phyloP scores from a whole-genome alignment of 2,797 vertebrate species.

The Pangasius mekongensis region DNA sequence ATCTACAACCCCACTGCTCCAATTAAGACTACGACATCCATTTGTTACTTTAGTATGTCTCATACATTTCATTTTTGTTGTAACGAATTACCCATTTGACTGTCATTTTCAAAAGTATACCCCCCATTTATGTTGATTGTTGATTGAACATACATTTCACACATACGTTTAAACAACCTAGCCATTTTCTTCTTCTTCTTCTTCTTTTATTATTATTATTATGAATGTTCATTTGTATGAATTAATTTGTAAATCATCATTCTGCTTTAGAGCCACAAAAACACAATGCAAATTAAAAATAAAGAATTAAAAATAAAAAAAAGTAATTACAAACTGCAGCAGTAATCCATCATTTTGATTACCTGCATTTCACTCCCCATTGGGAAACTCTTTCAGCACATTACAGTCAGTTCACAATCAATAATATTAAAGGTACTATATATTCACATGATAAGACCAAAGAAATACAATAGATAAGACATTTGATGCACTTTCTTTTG shows the following conservation, averaged over 20 bases:
- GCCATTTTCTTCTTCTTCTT: background rate
- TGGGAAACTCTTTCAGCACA: conserved; percentile 2
- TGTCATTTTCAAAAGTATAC: background rate
- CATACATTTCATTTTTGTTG: background rate
- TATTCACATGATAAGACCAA: conserved; percentile 15
- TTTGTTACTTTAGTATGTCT: background rate
- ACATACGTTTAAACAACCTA: background rate
- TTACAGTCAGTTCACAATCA: background rate
- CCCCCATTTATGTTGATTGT: background rate
- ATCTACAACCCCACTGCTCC: background rate
- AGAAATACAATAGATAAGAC: background rate
- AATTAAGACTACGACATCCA: background rate
- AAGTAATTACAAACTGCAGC: conserved; percentile 11
- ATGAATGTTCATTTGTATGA: background rate
- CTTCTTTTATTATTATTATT: background rate
- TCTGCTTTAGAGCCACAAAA: background rate
- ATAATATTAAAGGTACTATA: conserved; percentile 8
- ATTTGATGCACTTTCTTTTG: background rate
- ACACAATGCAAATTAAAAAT: background rate
- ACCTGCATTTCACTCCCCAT: conserved; percentile 15
- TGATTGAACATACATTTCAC: background rate
- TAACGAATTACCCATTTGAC: background rate
- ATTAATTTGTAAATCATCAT: background rate
- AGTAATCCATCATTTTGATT: conserved; percentile 33
- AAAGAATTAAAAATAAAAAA: background rate